Base-by-base conservation (phyloP, 1,140 invertebrate genomes). In the Diabrotica virgifera region DNA sequence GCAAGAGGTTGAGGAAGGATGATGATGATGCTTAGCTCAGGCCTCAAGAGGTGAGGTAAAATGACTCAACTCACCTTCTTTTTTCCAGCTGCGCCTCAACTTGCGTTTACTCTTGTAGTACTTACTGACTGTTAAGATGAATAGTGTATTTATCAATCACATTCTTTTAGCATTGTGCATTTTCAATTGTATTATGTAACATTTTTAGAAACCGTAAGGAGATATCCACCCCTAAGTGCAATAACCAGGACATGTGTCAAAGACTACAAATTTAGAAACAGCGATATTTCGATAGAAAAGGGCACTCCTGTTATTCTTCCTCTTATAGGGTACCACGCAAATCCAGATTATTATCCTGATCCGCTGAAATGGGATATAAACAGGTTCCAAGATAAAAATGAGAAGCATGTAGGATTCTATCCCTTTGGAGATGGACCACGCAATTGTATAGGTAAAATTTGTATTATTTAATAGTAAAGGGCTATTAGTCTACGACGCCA, bases 351-450 rank as follows among this genome's bases (percentile, higher is more conserved):
- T 37, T 54, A 54, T 9, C 51, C 61, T 3, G 36, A 63, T 6
- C 61, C 61, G 5, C n/a, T 40, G 13, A 54, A 63, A 40, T 63
- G 11, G 10, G 53, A 63, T 37, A 52, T 52, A 6, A 35, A 63
- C 11, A 24, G 61, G 37, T 63, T 63, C 24, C 24, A 5, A 7
- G 13, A 54, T 40, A 46, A 63, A 55, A 55, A 54, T 9, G 10
- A 36, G 5, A 56, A 24, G 11, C 11, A 10, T 12, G 12, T 35
- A 5, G 37, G 24, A 35, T 46, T 12, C 11, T 63, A 38, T 14
- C 61, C 61, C 11, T 63, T 63, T 36, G 61, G 61, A n/a, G 53
- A 38, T 38, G 61, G 61, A 13, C 61, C 61, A 12, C 54, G 61
- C 10, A 63, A 53, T 6, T 63, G 61, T 63, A 63, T 63, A 38